These are phyloP conservation scores for Trialeurodes vaporariorum DNA, from an alignment of 1,140 invertebrate genomes.

Conservation along the genomic window DNA sequence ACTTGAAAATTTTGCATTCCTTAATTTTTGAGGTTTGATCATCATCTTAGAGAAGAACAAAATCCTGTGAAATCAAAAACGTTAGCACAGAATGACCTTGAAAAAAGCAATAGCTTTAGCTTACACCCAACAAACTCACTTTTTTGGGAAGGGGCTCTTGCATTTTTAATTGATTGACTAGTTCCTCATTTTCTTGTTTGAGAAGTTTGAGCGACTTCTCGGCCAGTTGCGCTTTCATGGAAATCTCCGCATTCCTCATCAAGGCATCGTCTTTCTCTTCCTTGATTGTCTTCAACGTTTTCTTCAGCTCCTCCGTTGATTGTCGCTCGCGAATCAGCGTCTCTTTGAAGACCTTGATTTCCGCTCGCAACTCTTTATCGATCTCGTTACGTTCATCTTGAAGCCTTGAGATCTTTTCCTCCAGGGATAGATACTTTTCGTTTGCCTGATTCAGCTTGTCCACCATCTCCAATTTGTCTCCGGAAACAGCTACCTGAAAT, in stretches of 20 bases:
- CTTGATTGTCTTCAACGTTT: constrained; percentile 40
- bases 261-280: constrained; percentile 64
- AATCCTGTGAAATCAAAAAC: too few relatives aligned
- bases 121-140: too few relatives aligned
- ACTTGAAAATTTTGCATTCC: too few relatives aligned
- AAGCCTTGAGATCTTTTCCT: constrained; percentile 4
- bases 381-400: constrained; percentile 7
- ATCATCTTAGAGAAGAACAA: too few relatives aligned
- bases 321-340: constrained; percentile 10
- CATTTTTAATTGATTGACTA: constrained; percentile 39
- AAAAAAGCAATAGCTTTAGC: too few relatives aligned
- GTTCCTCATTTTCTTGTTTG: constrained; percentile 44
- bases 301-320: constrained; percentile 28
- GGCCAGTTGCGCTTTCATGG: constrained; percentile 62
- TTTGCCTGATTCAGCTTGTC: constrained; percentile 6
- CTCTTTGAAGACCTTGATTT: constrained; percentile 28
- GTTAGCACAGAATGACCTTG: too few relatives aligned
- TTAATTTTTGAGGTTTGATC: too few relatives aligned
- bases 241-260: constrained; percentile 68
- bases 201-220: constrained; percentile 53
- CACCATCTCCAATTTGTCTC: too few relatives aligned
- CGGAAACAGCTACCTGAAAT: too few relatives aligned
- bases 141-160: too few relatives aligned
- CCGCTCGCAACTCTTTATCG: constrained; percentile 12
- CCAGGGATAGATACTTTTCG: background rate